These are phyloP conservation scores for Drosophila limbata DNA, from an alignment of 2,888 invertebrate species.

Conservation along the genomic window DNA sequence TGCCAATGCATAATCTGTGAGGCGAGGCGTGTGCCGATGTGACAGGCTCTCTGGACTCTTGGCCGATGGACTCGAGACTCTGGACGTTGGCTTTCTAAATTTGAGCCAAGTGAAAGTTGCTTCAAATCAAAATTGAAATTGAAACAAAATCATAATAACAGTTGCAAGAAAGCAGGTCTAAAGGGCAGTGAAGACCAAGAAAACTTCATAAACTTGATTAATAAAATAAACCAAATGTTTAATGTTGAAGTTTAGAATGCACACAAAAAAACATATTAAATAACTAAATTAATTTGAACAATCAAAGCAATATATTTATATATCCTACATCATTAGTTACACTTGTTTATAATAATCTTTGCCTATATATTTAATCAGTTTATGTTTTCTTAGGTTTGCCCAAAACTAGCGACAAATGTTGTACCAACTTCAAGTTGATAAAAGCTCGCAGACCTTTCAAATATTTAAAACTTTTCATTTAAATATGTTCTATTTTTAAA, in stretches of 20 bases:
- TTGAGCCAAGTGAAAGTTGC: constrained; percentile 52
- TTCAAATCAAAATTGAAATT: constrained; percentile 22
- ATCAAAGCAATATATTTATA: too few relatives aligned
- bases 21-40: constrained; percentile 57
- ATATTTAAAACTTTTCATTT: too few relatives aligned
- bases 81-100: constrained; percentile 60
- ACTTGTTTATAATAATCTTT: too few relatives aligned
- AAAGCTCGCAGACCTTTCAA: neutral
- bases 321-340: too few relatives aligned
- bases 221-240: neutral
- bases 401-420: too few relatives aligned
- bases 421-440: neutral
- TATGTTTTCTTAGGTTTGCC: too few relatives aligned
- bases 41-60: neutral
- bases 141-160: constrained; percentile 1
- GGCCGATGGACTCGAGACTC: neutral
- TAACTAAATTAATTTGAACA: too few relatives aligned
- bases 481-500: neutral
- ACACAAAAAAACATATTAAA: too few relatives aligned
- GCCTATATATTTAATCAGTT: too few relatives aligned
- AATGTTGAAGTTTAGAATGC: neutral
- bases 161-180: neutral
- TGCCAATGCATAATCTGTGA: constrained; percentile 65
- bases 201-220: neutral
- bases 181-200: too few relatives aligned